Conservation (phyloP, 2,797 vertebrate species). For the Ctenosaura bakeri region DNA sequence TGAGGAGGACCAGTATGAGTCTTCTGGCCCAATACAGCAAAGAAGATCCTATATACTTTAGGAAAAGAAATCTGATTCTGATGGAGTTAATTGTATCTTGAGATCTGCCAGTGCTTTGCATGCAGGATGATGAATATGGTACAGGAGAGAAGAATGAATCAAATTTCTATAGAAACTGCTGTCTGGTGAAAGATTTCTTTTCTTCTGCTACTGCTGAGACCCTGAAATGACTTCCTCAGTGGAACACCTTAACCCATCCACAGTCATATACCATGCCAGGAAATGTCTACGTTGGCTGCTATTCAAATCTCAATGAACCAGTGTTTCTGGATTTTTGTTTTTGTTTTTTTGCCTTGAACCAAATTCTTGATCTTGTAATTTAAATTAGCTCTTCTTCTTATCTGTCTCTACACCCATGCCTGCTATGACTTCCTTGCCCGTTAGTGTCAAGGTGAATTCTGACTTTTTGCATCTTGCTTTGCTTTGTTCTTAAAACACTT, state of each 20-base stretch:
- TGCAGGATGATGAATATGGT: too few species aligned
- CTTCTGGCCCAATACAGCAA: too few species aligned
- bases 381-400: neutral
- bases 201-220: neutral
- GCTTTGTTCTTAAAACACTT: neutral
- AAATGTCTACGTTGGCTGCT: neutral
- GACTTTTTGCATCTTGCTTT: neutral
- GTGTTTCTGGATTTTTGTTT: neutral
- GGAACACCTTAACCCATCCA: too few species aligned
- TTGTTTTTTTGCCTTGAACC: too few species aligned
- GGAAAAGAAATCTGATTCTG: too few species aligned
- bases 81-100: too few species aligned
- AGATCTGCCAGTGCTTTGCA: too few species aligned
- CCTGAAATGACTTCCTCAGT: neutral
- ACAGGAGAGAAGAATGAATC: too few species aligned
- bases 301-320: neutral
- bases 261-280: neutral
- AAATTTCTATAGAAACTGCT: too few species aligned
- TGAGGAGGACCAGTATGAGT: too few species aligned
- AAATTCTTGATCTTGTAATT: neutral
- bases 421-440: neutral
- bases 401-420: neutral
- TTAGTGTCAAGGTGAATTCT: neutral
- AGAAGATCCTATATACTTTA: too few species aligned
- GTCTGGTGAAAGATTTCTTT: too few species aligned